Conservation (phyloP, 2,797 vertebrate genomes). For the Siniperca obscura region DNA sequence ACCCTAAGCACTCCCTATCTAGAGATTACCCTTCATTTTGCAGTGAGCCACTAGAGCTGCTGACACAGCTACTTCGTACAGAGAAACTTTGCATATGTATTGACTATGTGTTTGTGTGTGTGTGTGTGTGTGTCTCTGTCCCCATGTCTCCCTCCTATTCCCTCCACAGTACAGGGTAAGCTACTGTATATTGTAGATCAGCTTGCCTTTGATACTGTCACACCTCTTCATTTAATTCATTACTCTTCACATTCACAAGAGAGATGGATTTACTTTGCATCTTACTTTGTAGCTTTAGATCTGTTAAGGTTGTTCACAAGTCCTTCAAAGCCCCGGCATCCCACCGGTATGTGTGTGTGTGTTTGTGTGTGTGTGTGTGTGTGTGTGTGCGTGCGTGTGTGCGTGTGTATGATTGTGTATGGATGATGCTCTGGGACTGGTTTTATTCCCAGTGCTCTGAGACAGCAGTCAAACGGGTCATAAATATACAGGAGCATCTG, state of each 20-base stretch:
- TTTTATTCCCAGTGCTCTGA: slow-evolving; percentile 68
- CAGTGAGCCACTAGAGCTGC: slow-evolving; percentile 73
- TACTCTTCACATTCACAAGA: slow-evolving; percentile 38
- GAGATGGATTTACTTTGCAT: slow-evolving; percentile 45
- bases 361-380: slow-evolving; percentile 11
- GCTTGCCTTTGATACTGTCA: slow-evolving; percentile 50
- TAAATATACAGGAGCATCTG: slow-evolving; percentile 85
- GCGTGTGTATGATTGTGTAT: slow-evolving; percentile 33
- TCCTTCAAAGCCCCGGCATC: slow-evolving; percentile 43
- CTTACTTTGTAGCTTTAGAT: slow-evolving; percentile 42
- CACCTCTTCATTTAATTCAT: slow-evolving; percentile 52
- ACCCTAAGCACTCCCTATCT: slow-evolving; percentile 73
- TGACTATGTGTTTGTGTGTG: slow-evolving; percentile 54
- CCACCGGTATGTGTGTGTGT: not conserved
- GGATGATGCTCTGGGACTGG: slow-evolving; percentile 44
- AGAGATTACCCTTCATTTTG: slow-evolving; percentile 82
- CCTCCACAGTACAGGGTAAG: slow-evolving; percentile 23
- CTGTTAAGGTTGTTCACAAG: slow-evolving; percentile 53
- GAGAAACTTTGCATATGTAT: slow-evolving; percentile 79
- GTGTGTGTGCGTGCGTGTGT: slow-evolving; percentile 18
- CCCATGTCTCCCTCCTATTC: slow-evolving; percentile 40
- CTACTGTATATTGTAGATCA: slow-evolving; percentile 32
- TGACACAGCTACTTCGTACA: slow-evolving; percentile 78
- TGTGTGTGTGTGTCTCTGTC: slow-evolving; percentile 42
- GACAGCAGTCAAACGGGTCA: slow-evolving; percentile 77